Conservation (phyloP, 2,113 vertebrate genomes). For the Gavialis gangeticus region DNA sequence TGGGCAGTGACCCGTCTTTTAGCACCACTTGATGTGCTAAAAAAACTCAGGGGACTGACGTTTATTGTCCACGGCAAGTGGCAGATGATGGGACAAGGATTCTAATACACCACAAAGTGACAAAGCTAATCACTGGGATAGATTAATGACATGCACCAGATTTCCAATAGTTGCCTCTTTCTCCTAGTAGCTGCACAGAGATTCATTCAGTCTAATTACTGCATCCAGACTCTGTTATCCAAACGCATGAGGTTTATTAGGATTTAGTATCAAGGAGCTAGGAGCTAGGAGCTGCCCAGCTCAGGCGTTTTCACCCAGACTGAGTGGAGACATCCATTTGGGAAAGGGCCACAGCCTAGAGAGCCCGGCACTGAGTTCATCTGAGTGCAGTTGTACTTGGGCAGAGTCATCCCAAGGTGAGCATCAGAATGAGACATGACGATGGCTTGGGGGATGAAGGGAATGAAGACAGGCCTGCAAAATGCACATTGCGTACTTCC, state of each 20-base stretch:
- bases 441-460: neutral
- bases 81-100: slow-evolving; percentile 37
- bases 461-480: fast-evolving
- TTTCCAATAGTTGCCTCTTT: neutral
- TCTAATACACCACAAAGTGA: slow-evolving; percentile 27
- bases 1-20: neutral
- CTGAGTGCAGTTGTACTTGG: neutral
- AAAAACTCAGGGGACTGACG: neutral
- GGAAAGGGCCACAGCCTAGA: neutral
- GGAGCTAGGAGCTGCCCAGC: neutral
- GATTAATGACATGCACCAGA: slow-evolving; percentile 20
- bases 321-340: neutral
- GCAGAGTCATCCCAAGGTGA: fast-evolving
- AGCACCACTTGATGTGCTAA: neutral
- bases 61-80: slow-evolving; percentile 64
- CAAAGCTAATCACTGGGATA: slow-evolving; percentile 40
- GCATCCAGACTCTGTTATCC: neutral
- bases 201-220: neutral
- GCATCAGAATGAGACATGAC: neutral
- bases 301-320: neutral
- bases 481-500: fast-evolving
- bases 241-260: neutral
- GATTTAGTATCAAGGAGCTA: neutral
- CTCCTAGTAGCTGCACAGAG: neutral
- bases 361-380: neutral